Conservation (phyloP, 2,797 vertebrate species). For the Amphiprion clarkii region DNA sequence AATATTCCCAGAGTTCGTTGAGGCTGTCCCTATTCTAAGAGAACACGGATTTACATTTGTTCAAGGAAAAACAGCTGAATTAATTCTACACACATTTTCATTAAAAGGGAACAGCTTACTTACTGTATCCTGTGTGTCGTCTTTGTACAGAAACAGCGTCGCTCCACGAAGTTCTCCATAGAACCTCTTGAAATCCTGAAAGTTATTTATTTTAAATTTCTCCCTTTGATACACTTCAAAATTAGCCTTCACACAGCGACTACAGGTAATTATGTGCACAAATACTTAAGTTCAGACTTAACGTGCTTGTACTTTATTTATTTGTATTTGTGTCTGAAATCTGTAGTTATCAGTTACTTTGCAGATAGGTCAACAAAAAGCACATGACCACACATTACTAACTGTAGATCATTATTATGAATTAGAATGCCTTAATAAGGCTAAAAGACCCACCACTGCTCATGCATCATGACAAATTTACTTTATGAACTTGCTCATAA, state of each 20-base stretch:
- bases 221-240: not conserved
- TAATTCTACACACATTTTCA: not conserved
- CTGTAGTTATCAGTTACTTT: not conserved
- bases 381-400: not conserved
- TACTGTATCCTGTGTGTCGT: slow-evolving; percentile 73
- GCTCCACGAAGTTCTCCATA: slow-evolving; percentile 77
- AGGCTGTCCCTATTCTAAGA: too few species aligned
- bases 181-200: slow-evolving; percentile 72
- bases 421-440: not conserved
- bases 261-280: not conserved
- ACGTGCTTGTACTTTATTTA: not conserved
- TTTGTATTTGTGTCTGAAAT: not conserved
- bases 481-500: too few species aligned
- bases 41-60: not conserved
- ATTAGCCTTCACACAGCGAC: not conserved
- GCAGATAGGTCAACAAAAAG: not conserved
- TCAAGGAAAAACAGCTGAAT: not conserved
- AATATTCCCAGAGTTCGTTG: too few species aligned
- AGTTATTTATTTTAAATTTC: slow-evolving; percentile 1
- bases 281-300: not conserved
- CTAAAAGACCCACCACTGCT: too few species aligned
- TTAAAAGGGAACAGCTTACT: slow-evolving; percentile 14
- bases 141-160: slow-evolving; percentile 75
- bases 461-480: too few species aligned
- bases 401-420: slow-evolving; percentile 7